Evolutionary conservation across 2,797 vertebrate genomes (phyloP).

Genomic region (Fistularia commersonii): DNA sequence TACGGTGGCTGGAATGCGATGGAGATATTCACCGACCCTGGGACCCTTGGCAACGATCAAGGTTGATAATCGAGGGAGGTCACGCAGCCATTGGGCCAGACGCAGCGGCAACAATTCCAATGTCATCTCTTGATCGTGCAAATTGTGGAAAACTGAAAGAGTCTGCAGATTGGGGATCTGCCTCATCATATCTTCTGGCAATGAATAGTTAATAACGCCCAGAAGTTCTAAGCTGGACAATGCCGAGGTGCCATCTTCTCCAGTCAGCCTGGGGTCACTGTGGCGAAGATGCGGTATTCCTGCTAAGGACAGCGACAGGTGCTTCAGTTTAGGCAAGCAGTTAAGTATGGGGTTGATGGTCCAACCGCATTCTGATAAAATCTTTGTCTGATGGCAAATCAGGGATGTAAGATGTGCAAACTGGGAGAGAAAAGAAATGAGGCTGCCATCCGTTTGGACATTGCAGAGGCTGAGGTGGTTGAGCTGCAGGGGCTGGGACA

Average conservation of each 20-base stretch:
- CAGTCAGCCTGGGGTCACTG: background rate
- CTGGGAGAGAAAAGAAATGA: conserved; percentile 17
- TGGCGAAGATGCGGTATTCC: background rate
- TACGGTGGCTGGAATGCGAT: conserved; percentile 46
- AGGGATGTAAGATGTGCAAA: conserved; percentile 50
- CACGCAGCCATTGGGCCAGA: conserved; percentile 46
- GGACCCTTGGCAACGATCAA: conserved; percentile 46
- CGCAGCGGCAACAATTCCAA: background rate
- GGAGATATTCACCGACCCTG: conserved; percentile 16
- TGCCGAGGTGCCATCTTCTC: background rate
- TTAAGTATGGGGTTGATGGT: conserved; percentile 21
- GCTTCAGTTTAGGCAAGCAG: conserved; percentile 42
- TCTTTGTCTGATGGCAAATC: conserved; percentile 27
- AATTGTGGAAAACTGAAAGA: conserved; percentile 37
- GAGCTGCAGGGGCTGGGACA: conserved; percentile 27
- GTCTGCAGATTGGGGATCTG: conserved; percentile 35
- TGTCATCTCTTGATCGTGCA: background rate
- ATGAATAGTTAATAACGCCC: conserved; percentile 5
- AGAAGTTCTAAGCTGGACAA: conserved; percentile 58
- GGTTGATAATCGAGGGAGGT: conserved; percentile 39
- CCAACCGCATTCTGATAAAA: rapidly evolving
- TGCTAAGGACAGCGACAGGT: conserved; percentile 42
- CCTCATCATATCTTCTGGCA: conserved; percentile 30
- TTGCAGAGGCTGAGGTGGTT: conserved; percentile 55
- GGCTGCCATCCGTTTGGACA: rapidly evolving